These are phyloP conservation scores for Drosophila cognata DNA, from an alignment of 2,888 invertebrate species.

Conservation along the genomic window DNA sequence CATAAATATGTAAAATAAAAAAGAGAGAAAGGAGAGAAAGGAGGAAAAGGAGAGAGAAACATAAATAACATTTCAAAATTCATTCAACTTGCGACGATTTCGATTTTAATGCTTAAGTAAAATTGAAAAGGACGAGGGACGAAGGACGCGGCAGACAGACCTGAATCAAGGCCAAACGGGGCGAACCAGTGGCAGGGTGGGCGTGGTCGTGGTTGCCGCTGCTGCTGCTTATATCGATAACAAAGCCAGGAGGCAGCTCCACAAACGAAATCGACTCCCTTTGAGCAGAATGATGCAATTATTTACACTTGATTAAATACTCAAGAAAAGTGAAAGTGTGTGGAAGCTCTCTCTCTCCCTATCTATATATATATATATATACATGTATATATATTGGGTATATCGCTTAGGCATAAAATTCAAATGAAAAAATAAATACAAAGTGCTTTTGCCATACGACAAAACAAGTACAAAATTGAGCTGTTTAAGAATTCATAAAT, in stretches of 20 bases:
- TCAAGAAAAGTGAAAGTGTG: conserved; percentile 78
- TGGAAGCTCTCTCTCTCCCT: conserved; percentile 43
- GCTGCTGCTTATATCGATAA: conserved; percentile 46
- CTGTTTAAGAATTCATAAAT: conserved; percentile 78
- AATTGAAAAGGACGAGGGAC: conserved; percentile 38
- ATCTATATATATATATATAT: not conserved
- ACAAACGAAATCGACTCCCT: conserved; percentile 76
- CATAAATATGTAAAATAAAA: not conserved
- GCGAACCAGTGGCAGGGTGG: not conserved
- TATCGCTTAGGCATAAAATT: conserved; percentile 11
- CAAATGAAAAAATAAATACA: conserved; percentile 13
- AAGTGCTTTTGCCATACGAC: conserved; percentile 25
- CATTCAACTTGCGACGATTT: conserved; percentile 56
- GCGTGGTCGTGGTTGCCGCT: conserved; percentile 11
- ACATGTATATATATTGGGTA: not conserved
- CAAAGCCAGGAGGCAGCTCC: conserved; percentile 35
- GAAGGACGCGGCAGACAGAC: not conserved
- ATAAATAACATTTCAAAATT: conserved; percentile 60
- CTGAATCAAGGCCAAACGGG: conserved; percentile 6
- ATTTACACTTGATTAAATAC: conserved; percentile 80
- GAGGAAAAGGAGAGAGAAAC: conserved; percentile 37
- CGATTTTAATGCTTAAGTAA: conserved; percentile 56
- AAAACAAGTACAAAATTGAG: conserved; percentile 45
- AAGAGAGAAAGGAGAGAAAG: not conserved
- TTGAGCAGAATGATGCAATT: conserved; percentile 80